These are phyloP conservation scores for Cordilura impudica DNA, from an alignment of 2,888 invertebrate genomes.

Conservation along the genomic window DNA sequence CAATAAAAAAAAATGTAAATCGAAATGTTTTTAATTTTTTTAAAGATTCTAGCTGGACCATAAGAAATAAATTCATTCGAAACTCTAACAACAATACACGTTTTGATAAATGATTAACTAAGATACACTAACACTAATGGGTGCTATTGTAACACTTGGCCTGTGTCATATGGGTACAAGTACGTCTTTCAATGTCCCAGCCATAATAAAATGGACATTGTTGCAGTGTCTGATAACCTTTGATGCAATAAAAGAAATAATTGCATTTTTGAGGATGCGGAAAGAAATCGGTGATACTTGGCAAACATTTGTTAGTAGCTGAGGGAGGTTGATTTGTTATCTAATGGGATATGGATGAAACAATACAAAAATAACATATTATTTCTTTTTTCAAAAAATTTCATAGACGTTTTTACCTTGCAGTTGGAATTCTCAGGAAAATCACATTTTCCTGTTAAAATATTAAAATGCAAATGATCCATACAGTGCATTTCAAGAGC, in stretches of 20 bases:
- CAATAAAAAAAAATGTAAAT: no score
- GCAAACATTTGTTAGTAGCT: conserved; percentile 68
- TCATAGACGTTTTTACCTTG: conserved; percentile 65
- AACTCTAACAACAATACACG: no score
- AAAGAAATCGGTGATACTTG: conserved; percentile 72
- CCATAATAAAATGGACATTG: conserved; percentile 76
- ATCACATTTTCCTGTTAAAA: conserved; percentile 71
- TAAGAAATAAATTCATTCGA: background rate
- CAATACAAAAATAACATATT: background rate
- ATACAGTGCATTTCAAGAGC: conserved; percentile 75
- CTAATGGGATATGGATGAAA: conserved; percentile 22
- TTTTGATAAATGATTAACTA: no score
- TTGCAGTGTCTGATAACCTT: conserved; percentile 74
- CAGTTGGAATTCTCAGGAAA: conserved; percentile 72
- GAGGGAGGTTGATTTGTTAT: conserved; percentile 30
- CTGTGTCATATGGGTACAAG: conserved; percentile 71
- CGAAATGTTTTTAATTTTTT: no score
- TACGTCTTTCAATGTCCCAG: conserved; percentile 74
- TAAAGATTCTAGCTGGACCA: background rate
- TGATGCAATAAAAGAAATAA: conserved; percentile 76
- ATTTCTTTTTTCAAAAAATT: background rate
- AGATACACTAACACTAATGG: conserved; percentile 24
- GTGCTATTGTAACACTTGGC: conserved; percentile 69
- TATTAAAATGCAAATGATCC: conserved; percentile 73
- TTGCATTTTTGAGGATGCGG: conserved; percentile 75